Evolutionary conservation across 92 coral and sea anemone genomes (phyloP), one percentile per base, ranked within the genome.

Genomic region (Pocillopora grandis): DNA sequence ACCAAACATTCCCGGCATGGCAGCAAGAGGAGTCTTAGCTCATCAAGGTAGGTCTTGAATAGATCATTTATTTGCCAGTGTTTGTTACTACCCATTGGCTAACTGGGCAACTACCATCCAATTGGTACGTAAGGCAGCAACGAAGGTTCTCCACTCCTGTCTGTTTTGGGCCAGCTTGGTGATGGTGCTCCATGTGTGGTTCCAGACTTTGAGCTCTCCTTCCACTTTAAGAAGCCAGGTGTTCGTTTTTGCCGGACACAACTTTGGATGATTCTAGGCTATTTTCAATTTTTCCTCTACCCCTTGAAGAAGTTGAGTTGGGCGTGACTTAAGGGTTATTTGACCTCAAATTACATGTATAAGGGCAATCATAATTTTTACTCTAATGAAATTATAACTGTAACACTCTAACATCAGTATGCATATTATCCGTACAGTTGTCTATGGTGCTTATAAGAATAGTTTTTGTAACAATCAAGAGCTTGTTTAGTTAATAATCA

Each of bases 1-100:
- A 67, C 98, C 98, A 80, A 91, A 88, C 76, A 58, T 85, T 55
- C 92, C 90, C 75, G 92, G 92, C 5, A 75, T 83, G 80, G 89
- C 92, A 9, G 80, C 76, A 42, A 78, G 77, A 23, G 70, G 76
- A 10, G 90, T 83, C 65, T 71, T 71, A 36, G 66, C 85, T 37
- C 72, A 33, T 57, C 78, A 76, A 71, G 85, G 92, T 89, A 48
- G 67, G 84, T 74, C 5, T 12, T 63, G 10, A 48, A 27, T 18
- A 13, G 31, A n/a, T 10, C 3, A 14, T 58, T 3, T 5, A 62
- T 42, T 42, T 42, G 10, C 13, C 1, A 77, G 61, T 58, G 13
- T 23, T 19, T 7, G 11, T 9, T 74, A 74, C 19, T 16, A 10
- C 12, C 31, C 62, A 74, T 3, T 6, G 12, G 58, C 31, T 27